A percentile compares a stretch with the other conserved stretches of the same genome.
These are phyloP conservation scores for Cydia amplana DNA, from an alignment of 1,140 invertebrate genomes.

Conservation along the genomic window DNA sequence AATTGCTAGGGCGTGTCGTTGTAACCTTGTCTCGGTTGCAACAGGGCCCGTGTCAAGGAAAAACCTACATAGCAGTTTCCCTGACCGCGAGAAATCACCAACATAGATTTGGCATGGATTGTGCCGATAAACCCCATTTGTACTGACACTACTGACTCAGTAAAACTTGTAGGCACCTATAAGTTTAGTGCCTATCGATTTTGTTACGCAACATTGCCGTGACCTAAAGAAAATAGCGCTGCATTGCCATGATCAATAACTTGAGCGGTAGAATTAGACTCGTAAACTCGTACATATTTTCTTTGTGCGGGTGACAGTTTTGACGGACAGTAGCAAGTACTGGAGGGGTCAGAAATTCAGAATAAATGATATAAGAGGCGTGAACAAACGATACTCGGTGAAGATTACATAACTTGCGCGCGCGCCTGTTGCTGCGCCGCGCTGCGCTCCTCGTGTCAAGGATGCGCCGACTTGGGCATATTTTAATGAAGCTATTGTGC, in stretches of 20 bases:
- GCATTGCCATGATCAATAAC: constrained; percentile 32
- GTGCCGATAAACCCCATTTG: constrained; percentile 22
- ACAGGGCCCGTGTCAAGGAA: constrained; percentile 77
- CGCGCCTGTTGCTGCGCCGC: constrained; percentile 45
- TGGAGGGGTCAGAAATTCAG: constrained; percentile 13
- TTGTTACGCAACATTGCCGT: constrained; percentile 26
- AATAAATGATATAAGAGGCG: constrained; percentile 41
- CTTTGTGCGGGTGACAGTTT: not conserved
- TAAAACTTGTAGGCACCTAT: constrained; percentile 11
- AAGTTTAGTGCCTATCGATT: constrained; percentile 24
- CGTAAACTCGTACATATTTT: not conserved
- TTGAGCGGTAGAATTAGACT: not conserved
- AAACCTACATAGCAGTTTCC: constrained; percentile 76
- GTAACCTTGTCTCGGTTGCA: constrained; percentile 74
- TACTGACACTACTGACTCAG: constrained; percentile 4
- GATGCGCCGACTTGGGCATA: constrained; percentile 56
- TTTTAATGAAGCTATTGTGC: constrained; percentile 56
- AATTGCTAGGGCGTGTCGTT: constrained; percentile 74
- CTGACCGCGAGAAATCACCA: constrained; percentile 60
- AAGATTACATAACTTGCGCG: constrained; percentile 55
- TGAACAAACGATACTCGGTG: constrained; percentile 48
- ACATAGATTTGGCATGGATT: constrained; percentile 47
- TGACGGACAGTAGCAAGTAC: constrained; percentile 32
- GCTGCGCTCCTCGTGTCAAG: constrained; percentile 61
- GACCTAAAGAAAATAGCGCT: constrained; percentile 31